Evolutionary conservation across 2,888 invertebrate species (phyloP).

Genomic region (Craniophora ligustri): DNA sequence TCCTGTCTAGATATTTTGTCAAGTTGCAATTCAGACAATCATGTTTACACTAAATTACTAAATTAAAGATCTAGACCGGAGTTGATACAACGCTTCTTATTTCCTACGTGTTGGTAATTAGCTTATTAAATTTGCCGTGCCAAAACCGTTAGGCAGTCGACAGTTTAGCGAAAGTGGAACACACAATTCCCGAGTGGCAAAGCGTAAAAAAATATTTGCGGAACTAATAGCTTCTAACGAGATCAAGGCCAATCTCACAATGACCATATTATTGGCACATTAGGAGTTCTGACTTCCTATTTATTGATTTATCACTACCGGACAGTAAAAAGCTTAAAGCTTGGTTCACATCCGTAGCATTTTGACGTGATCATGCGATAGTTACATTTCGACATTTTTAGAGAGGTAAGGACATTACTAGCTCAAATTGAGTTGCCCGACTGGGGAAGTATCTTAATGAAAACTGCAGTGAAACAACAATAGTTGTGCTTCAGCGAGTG

Average conservation of each 20-base stretch:
- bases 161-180: constrained; percentile 43
- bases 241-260: constrained; percentile 22
- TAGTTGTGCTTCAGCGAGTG: too few relatives aligned
- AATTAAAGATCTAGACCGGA: constrained; percentile 1
- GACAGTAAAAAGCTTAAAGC: constrained; percentile 22
- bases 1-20: constrained; percentile 24
- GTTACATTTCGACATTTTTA: too few relatives aligned
- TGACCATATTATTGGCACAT: constrained; percentile 14
- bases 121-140: constrained; percentile 20
- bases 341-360: too few relatives aligned
- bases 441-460: too few relatives aligned
- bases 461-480: too few relatives aligned
- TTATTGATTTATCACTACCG: constrained; percentile 4
- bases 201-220: constrained; percentile 30
- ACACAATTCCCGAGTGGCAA: constrained; percentile 24
- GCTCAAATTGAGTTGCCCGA: too few relatives aligned
- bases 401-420: too few relatives aligned
- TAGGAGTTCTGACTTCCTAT: constrained; percentile 1
- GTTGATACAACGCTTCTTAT: constrained; percentile 3
- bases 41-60: constrained; percentile 4
- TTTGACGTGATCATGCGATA: too few relatives aligned
- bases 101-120: constrained; percentile 18
- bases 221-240: constrained; percentile 22
- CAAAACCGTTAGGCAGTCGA: constrained; percentile 40
- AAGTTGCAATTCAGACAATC: constrained; percentile 22